phyloP scores from a whole-genome alignment of 2,113 vertebrate species.

The Ardeotis arabs region DNA sequence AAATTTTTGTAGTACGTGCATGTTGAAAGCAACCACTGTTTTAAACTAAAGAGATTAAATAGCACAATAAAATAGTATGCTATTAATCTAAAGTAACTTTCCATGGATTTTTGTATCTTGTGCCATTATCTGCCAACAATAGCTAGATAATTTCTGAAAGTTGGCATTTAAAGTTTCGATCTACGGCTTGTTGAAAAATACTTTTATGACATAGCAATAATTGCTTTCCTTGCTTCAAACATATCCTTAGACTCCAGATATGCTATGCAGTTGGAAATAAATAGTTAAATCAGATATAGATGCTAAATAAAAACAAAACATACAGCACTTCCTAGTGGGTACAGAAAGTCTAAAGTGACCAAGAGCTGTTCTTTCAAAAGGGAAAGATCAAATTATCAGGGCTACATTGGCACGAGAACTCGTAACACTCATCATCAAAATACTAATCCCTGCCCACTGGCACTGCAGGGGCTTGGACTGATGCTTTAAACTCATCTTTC shows the following conservation, averaged over 20 bases:
- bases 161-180: background rate
- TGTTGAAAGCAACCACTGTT: background rate
- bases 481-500: background rate
- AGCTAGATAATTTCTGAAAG: background rate
- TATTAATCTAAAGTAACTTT: background rate
- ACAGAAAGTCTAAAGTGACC: background rate
- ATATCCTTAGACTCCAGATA: background rate
- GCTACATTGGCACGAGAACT: background rate
- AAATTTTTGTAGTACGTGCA: background rate
- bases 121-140: background rate
- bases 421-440: background rate
- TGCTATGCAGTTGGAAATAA: background rate
- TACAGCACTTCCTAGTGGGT: background rate
- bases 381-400: background rate
- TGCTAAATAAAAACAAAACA: background rate
- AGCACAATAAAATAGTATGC: background rate
- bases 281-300: background rate
- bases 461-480: background rate
- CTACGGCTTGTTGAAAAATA: background rate
- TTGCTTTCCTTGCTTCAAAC: background rate
- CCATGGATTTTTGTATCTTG: background rate
- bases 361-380: background rate
- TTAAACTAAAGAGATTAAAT: background rate
- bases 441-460: background rate
- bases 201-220: background rate